Evolutionary conservation across 2,888 invertebrate species (phyloP).

Genomic region (Ormia ochracea): DNA sequence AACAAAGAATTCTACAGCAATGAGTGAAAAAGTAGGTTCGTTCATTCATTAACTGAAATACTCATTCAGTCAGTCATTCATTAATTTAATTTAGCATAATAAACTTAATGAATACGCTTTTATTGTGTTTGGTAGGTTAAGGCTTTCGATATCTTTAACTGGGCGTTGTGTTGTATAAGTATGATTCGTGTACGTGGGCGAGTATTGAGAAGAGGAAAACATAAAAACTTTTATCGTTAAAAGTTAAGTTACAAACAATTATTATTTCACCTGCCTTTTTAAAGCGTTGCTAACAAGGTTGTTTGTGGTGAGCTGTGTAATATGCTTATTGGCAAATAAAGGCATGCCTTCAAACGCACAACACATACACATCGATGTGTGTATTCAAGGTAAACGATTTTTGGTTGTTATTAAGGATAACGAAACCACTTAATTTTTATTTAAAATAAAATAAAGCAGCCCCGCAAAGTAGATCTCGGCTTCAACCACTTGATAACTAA

Average conservation of each 20-base stretch:
- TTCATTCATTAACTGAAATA: background rate
- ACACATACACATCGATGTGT: background rate
- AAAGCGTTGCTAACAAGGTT: conserved; percentile 36
- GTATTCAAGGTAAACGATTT: background rate
- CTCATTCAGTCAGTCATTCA: background rate
- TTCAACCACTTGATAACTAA: too few relatives aligned
- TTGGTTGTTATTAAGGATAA: background rate
- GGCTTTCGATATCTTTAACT: conserved; percentile 6
- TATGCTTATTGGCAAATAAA: background rate
- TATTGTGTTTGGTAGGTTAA: conserved; percentile 28
- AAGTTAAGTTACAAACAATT: conserved; percentile 33
- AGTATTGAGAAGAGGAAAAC: too few relatives aligned
- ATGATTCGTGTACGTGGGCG: background rate
- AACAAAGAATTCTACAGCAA: background rate
- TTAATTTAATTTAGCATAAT: conserved; percentile 9
- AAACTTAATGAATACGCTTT: conserved; percentile 9
- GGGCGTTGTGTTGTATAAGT: background rate
- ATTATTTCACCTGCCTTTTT: conserved; percentile 22
- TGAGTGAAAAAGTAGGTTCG: background rate
- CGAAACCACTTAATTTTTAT: too few relatives aligned
- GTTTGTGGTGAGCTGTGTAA: conserved; percentile 18
- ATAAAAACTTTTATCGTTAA: conserved; percentile 32
- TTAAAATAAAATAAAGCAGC: too few relatives aligned
- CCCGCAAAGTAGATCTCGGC: too few relatives aligned
- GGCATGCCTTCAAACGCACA: background rate